phyloP scores from a whole-genome alignment of 2,797 vertebrate genomes.

The Dallia pectoralis region DNA sequence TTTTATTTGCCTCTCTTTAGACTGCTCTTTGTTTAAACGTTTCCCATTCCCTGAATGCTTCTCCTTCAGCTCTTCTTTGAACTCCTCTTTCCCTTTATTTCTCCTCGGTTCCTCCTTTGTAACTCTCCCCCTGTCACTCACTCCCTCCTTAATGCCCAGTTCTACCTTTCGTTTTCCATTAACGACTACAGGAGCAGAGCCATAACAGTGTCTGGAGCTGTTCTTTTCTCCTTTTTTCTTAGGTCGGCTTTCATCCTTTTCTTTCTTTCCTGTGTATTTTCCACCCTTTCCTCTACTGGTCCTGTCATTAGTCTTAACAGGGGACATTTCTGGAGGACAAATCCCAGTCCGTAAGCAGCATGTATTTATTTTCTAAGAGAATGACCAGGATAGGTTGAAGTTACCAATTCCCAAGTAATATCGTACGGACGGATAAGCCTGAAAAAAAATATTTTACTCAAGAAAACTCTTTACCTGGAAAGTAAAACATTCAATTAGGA shows the following conservation, averaged over 20 bases:
- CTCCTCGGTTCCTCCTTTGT: slow-evolving; percentile 22
- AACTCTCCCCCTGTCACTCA: slow-evolving; percentile 26
- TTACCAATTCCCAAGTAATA: background rate
- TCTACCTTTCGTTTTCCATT: slow-evolving; percentile 29
- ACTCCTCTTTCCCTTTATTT: slow-evolving; percentile 23
- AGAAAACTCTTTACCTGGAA: background rate
- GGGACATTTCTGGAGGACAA: slow-evolving; percentile 48
- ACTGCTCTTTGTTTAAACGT: slow-evolving; percentile 16
- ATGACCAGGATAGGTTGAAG: background rate
- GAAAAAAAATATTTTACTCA: background rate
- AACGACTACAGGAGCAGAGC: slow-evolving; percentile 8
- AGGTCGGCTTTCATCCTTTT: slow-evolving; percentile 35
- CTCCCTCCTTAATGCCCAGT: slow-evolving; percentile 23
- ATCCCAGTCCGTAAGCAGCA: background rate
- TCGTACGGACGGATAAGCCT: too few relatives aligned
- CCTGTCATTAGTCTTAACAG: slow-evolving; percentile 52
- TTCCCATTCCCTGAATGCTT: slow-evolving; percentile 31
- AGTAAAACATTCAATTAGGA: background rate
- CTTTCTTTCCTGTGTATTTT: slow-evolving; percentile 35
- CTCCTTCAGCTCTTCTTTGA: slow-evolving; percentile 22
- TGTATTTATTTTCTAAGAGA: background rate
- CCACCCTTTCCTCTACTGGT: slow-evolving; percentile 42
- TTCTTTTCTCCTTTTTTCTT: slow-evolving; percentile 40
- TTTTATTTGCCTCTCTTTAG: slow-evolving; percentile 35
- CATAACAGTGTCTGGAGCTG: slow-evolving; percentile 21